phyloP scores from a whole-genome alignment of 2,113 vertebrate genomes.

The Salvelinus sp. region DNA sequence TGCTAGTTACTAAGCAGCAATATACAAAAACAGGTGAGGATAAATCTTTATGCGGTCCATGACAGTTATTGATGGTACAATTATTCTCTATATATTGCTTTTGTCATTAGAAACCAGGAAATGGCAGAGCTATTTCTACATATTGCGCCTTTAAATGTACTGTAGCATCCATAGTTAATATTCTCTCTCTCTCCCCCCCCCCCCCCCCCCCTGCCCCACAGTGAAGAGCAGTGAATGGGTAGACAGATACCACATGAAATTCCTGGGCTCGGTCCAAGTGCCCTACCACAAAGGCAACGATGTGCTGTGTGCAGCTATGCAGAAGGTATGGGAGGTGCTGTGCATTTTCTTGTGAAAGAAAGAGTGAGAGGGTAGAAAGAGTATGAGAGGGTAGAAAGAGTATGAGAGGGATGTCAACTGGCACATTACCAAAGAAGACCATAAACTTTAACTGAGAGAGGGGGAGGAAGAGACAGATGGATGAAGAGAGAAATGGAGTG shows the following conservation, averaged over 20 bases:
- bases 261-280: slow-evolving; percentile 93
- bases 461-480: background rate
- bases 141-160: too few relatives aligned
- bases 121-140: too few relatives aligned
- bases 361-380: background rate
- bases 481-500: background rate
- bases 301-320: slow-evolving; percentile 93
- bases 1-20: too few relatives aligned
- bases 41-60: too few relatives aligned
- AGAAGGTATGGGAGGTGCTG: slow-evolving; percentile 79
- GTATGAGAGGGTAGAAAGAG: background rate
- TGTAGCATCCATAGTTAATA: too few relatives aligned
- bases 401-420: background rate
- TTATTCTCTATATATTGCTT: too few relatives aligned
- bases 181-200: background rate
- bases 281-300: slow-evolving; percentile 91
- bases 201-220: slow-evolving; percentile 49
- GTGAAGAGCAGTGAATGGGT: slow-evolving; percentile 82
- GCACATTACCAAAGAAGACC: too few relatives aligned
- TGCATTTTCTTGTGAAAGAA: background rate
- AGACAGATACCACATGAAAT: slow-evolving; percentile 86
- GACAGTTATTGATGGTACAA: too few relatives aligned
- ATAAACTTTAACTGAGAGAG: background rate
- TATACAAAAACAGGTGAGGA: too few relatives aligned
- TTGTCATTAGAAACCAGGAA: too few relatives aligned